A percentile compares a stretch with the other conserved stretches of the same genome.
Conservation (phyloP, 2,888 invertebrate genomes). For the Lepidochrysops patricia region DNA sequence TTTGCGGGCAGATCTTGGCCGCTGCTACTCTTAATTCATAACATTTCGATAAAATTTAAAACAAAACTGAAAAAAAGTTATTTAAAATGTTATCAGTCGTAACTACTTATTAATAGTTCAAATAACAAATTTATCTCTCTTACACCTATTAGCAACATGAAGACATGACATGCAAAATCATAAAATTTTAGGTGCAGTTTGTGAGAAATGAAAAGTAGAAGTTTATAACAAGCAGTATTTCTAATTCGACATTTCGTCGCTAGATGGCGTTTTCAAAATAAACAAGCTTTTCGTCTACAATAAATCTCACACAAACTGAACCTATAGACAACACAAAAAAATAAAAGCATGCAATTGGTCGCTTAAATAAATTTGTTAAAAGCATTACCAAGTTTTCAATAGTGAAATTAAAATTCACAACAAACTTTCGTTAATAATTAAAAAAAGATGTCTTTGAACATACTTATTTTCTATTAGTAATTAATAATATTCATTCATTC, state of each 20-base stretch:
- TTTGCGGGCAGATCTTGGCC: slow-evolving; percentile 29
- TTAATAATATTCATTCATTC: not conserved
- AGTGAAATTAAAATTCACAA: too few relatives aligned
- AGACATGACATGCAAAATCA: slow-evolving; percentile 25
- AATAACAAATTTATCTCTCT: slow-evolving; percentile 54
- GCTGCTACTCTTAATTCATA: slow-evolving; percentile 62
- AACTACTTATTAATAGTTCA: slow-evolving; percentile 51
- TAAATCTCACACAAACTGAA: not conserved
- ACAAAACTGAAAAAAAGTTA: slow-evolving; percentile 44
- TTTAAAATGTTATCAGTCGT: slow-evolving; percentile 41
- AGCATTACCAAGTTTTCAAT: too few relatives aligned
- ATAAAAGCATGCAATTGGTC: not conserved
- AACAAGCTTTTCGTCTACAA: not conserved
- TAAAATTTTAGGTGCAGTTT: not conserved
- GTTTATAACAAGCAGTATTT: slow-evolving; percentile 12
- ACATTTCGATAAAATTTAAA: slow-evolving; percentile 32
- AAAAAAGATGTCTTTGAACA: not conserved
- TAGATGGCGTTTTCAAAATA: not conserved
- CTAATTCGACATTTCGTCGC: not conserved
- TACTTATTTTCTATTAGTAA: not conserved
- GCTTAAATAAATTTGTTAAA: too few relatives aligned
- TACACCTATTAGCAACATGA: slow-evolving; percentile 47
- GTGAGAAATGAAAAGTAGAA: not conserved
- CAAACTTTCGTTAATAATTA: not conserved
- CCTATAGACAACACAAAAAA: not conserved